Percentiles rank a stretch among this genome's conserved stretches.
These are phyloP conservation scores for Silurus glanis DNA, from an alignment of 2,113 vertebrate species.

Conservation along the genomic window DNA sequence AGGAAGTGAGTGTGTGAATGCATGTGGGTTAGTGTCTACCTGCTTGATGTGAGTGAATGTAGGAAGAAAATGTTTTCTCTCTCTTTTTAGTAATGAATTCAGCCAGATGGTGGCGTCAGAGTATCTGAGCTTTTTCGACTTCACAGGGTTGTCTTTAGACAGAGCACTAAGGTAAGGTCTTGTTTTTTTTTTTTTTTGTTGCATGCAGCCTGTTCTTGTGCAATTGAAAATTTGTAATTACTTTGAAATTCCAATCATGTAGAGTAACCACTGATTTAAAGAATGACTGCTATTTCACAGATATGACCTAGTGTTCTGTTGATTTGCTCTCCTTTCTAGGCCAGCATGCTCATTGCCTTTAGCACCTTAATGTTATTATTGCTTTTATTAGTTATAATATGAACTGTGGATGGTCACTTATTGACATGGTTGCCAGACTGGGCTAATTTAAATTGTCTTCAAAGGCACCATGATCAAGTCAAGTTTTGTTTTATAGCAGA, in stretches of 20 bases:
- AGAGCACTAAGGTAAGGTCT: conserved; percentile 73
- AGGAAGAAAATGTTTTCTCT: background rate
- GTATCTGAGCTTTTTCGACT: conserved; percentile 80
- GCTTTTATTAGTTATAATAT: background rate
- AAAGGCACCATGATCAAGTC: background rate
- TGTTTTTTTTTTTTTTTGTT: background rate
- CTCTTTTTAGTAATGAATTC: conserved; percentile 76
- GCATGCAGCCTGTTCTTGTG: background rate
- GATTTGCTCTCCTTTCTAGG: background rate
- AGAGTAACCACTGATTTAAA: background rate
- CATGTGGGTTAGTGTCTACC: background rate
- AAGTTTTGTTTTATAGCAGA: background rate
- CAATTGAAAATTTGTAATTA: background rate
- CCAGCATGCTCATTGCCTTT: background rate
- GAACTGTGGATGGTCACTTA: background rate
- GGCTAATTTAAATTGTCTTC: background rate
- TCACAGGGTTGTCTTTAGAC: conserved; percentile 75
- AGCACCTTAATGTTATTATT: background rate
- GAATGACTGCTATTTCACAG: background rate
- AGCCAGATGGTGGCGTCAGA: conserved; percentile 80
- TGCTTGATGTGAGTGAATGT: background rate
- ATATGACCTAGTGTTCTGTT: background rate
- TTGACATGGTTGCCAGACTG: background rate
- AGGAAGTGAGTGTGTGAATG: conserved; percentile 82
- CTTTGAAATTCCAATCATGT: background rate